phyloP scores from a whole-genome alignment of 2,113 vertebrate genomes.

The Phrynosoma platyrhinos region DNA sequence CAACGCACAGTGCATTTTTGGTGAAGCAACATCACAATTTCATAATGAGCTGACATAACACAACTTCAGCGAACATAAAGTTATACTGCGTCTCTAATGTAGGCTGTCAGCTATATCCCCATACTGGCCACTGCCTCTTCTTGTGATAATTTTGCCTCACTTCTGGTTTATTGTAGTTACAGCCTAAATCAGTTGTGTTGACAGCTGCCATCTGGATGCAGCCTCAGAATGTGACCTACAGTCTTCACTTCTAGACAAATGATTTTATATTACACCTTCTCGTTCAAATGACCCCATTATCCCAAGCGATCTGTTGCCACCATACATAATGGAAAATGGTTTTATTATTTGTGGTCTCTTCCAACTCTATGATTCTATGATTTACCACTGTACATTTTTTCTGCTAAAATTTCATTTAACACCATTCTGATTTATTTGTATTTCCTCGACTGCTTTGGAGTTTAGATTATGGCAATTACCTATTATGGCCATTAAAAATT shows the following conservation, averaged over 20 bases:
- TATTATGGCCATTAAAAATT: background rate
- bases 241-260: constrained; percentile 13
- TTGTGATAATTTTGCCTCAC: background rate
- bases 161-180: background rate
- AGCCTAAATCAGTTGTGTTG: constrained; percentile 22
- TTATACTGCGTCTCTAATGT: too few relatives aligned
- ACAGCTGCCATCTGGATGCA: constrained; percentile 18
- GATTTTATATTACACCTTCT: background rate
- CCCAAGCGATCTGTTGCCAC: background rate
- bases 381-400: background rate
- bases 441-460: background rate
- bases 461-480: background rate
- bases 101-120: background rate
- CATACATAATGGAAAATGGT: background rate
- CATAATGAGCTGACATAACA: too few relatives aligned
- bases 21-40: too few relatives aligned
- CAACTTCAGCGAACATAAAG: too few relatives aligned
- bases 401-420: background rate
- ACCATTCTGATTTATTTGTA: too few relatives aligned
- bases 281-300: background rate
- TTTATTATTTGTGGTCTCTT: background rate
- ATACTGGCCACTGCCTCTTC: background rate
- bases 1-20: too few relatives aligned
- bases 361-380: too few relatives aligned
- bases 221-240: constrained; percentile 16